Evolutionary conservation across 2,888 invertebrate species (phyloP), one percentile per base, ranked within the genome.

Genomic region (Brachyptera risi): DNA sequence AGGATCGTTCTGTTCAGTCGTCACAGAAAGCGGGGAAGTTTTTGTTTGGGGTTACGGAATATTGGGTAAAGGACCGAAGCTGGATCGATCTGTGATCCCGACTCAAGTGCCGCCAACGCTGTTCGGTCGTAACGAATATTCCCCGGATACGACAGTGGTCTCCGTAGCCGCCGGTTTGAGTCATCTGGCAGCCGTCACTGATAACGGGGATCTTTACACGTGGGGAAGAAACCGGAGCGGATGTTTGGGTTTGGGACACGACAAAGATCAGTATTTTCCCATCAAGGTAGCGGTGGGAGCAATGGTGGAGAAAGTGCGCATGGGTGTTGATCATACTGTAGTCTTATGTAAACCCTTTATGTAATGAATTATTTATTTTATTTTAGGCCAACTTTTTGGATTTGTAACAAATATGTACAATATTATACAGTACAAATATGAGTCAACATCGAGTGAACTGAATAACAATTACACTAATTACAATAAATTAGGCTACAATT

Each of bases 21-120:
- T 92, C 26, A 95, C 77, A 91, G 93, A 90, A 62, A 75, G 83
- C 64, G 94, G 95, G 0, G 81, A 90, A 24, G 92, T 92, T 0
- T 96, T 85, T 72, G 88, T 90, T 0, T 98, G 97, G 97, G 97
- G 98, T 3, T 96, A 83, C 73, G 98, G 98, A 31, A 80, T 96
- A 59, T 78, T 98, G 31, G 97, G 97, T 0, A 82, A 88, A 31
- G 97, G 97, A 0, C 96, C 96, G 0, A 78, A 83, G 58, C 86
- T 88, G 0, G 82, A 86, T 58, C 80, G 82, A 57, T 77, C 85
- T 1, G 71, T 75, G 0, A 77, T 75, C 63, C 96, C 97, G 0
- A 81, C 86, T 47, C 76, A 80, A 64, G 83, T 98, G 60, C 90
- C 96, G 3, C 77, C 85, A 3, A 81, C 88, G 0, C 76, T 97